Percentiles rank a stretch among this genome's conserved stretches.
phyloP scores from a whole-genome alignment of 1,140 invertebrate species.

The Drosophila erecta region DNA sequence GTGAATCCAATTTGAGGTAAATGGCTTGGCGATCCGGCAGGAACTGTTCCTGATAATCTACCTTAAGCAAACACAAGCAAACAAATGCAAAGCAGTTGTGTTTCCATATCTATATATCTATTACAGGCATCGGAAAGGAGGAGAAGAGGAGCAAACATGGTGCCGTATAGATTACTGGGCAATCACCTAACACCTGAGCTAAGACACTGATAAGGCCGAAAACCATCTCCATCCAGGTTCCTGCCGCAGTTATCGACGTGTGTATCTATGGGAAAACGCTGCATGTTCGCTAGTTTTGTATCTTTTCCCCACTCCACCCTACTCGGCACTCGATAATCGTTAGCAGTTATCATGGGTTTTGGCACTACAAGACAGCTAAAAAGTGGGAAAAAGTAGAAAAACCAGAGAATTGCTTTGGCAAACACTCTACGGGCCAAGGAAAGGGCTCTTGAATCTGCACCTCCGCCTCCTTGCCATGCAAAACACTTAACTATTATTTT shows the following conservation, averaged over 20 bases:
- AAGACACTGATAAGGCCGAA: constrained; percentile 40
- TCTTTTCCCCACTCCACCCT: background rate
- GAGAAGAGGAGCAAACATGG: constrained; percentile 19
- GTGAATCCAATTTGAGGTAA: constrained; percentile 26
- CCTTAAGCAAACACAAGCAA: constrained; percentile 36
- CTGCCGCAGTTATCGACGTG: constrained; percentile 11
- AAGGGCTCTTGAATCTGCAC: constrained; percentile 36
- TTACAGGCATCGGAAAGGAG: constrained; percentile 2
- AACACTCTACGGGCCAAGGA: constrained; percentile 25
- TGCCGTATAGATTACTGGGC: constrained; percentile 33
- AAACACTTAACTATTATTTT: constrained; percentile 72
- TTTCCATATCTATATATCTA: constrained; percentile 16
- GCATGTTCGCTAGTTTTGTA: constrained; percentile 12
- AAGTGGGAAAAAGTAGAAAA: constrained; percentile 6
- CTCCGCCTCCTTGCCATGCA: constrained; percentile 14
- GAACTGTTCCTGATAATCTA: constrained; percentile 26
- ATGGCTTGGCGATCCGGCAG: constrained; percentile 2
- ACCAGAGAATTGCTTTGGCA: constrained; percentile 17
- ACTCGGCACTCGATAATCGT: constrained; percentile 44
- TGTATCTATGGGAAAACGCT: background rate
- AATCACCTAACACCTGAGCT: constrained; percentile 46
- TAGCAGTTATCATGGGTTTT: constrained; percentile 46
- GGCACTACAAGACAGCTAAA: constrained; percentile 47
- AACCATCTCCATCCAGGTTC: background rate
- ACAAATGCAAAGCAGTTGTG: constrained; percentile 35